Evolutionary conservation across 1,140 invertebrate genomes (phyloP), one percentile per base, ranked within the genome.

Genomic region (Lanistes nyassanus): DNA sequence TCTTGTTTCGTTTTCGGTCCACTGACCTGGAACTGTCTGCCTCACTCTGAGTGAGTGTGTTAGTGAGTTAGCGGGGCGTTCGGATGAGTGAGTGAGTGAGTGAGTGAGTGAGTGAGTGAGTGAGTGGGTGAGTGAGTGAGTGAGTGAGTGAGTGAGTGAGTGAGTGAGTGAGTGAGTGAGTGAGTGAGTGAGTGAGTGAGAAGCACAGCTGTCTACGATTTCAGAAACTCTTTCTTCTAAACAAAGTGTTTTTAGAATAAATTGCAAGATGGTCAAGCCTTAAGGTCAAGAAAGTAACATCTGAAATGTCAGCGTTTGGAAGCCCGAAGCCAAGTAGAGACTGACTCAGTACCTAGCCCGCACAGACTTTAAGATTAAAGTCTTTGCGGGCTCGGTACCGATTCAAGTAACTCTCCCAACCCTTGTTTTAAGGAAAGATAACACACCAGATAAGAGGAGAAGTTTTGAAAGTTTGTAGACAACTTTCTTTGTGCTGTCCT

Each of bases 311-410:
- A 31, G 36, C n/a, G 70, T 21, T n/a, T 26, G 51, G 29, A 39
- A 51, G 39, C n/a, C n/a, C 29, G 16, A 60, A 69, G 73, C n/a
- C 65, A 74, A 60, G 36, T 64, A 74, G 73, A 71, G 73, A 69
- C 26, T 70, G 73, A 3, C 36, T 70, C 65, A 4, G 60, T 34
- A 60, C 29, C 65, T 70, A 31, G 29, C 23, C 23, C 23, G 1
- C 31, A 72, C n/a, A 72, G 69, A 56, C 16, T 13, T 11, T 1
- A 7, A 39, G 29, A 26, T 23, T 31, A 68, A 13, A 31, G 19
- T 67, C 16, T 66, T 16, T 13, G 60, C n/a, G n/a, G n/a, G 47
- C n/a, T 31, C 13, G 37, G 29, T 9, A 31, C 31, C 21, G 31
- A n/a, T n/a, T n/a, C n/a, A n/a, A n/a, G n/a, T n/a, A n/a, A n/a